A percentile compares a stretch with the other conserved stretches of the same genome.
phyloP scores from a whole-genome alignment of 2,113 vertebrate genomes.

The Bostrychus sinensis region DNA sequence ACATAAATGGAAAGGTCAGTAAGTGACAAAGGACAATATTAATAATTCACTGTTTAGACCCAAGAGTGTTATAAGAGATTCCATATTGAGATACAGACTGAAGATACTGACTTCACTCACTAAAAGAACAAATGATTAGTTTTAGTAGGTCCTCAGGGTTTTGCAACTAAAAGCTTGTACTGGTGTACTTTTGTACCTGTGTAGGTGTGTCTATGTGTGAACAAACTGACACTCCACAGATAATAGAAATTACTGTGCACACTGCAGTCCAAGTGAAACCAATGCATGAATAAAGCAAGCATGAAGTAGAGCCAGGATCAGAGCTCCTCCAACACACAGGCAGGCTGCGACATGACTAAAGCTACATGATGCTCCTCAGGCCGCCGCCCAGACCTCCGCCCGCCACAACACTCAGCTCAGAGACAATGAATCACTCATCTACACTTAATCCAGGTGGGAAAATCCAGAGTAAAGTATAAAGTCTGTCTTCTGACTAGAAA shows the following conservation, averaged over 20 bases:
- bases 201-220: not conserved
- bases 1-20: no score
- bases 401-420: not conserved
- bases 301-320: conserved; percentile 19
- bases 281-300: conserved; percentile 10
- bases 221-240: not conserved
- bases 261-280: no score
- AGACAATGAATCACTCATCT: conserved; percentile 29
- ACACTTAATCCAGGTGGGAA: conserved; percentile 11
- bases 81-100: no score
- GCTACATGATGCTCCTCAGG: conserved; percentile 23
- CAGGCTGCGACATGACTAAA: conserved; percentile 57
- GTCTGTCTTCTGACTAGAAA: not conserved
- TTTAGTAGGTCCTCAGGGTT: no score
- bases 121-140: no score
- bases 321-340: conserved; percentile 16
- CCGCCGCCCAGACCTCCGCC: conserved; percentile 38
- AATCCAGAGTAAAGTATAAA: not conserved
- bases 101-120: no score
- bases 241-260: not conserved
- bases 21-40: no score
- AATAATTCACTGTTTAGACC: no score
- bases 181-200: no score
- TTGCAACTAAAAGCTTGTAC: no score
- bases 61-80: no score